Conservation (phyloP, 2,888 invertebrate species). For the Doris montereyensis region DNA sequence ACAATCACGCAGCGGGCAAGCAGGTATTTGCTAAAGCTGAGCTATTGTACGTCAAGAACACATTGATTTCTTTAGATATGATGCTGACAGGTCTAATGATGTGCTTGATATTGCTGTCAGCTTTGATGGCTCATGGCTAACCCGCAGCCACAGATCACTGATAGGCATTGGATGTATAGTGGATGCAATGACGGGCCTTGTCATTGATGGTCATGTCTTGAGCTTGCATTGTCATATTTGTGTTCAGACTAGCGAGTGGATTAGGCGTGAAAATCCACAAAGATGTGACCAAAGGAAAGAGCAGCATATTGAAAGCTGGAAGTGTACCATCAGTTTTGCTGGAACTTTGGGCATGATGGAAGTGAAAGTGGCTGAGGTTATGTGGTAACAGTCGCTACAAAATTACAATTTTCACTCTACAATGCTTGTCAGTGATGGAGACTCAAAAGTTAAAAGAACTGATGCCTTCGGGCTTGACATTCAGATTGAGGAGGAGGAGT, state of each 20-base stretch:
- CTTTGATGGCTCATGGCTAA: no score
- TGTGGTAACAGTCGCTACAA: not conserved
- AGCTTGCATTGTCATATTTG: not conserved
- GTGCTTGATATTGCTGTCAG: no score
- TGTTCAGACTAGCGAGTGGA: not conserved
- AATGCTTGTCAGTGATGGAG: no score
- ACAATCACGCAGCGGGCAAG: no score
- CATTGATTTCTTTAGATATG: no score
- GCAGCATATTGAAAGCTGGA: no score
- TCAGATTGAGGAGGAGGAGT: not conserved
- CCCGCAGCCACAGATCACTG: conserved; percentile 4
- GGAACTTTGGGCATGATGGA: conserved; percentile 29
- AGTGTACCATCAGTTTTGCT: conserved; percentile 4
- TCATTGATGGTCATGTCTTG: conserved; percentile 12
- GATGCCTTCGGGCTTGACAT: not conserved
- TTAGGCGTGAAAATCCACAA: not conserved
- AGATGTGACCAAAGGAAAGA: not conserved
- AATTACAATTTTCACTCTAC: conserved; percentile 16
- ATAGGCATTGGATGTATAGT: conserved; percentile 31
- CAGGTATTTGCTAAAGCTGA: no score
- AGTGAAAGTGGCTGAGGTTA: conserved; percentile 23
- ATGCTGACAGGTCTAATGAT: no score
- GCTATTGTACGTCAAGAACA: no score
- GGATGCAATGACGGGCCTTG: conserved; percentile 24
- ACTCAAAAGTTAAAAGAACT: not conserved